phyloP scores from a whole-genome alignment of 2,797 vertebrate species.

The Macroramphosus scolopax region DNA sequence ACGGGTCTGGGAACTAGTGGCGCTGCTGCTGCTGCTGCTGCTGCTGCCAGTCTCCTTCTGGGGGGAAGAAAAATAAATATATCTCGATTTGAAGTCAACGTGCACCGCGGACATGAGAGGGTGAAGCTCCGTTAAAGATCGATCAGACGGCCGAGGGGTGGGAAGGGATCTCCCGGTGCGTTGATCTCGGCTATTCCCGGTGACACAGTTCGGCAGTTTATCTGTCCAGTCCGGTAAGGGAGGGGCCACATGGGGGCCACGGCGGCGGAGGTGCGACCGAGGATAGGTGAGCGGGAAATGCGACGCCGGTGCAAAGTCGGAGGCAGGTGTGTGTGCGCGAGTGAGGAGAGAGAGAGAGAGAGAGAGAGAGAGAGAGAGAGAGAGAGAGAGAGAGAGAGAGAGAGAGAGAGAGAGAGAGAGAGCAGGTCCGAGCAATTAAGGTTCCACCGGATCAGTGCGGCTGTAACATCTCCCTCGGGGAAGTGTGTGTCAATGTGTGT shows the following conservation, averaged over 20 bases:
- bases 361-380: background rate
- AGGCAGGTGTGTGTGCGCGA: slow-evolving; percentile 11
- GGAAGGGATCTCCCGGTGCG: slow-evolving; percentile 44
- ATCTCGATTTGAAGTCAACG: slow-evolving; percentile 36
- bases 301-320: no score
- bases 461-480: slow-evolving; percentile 24
- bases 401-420: background rate
- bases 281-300: slow-evolving; percentile 45
- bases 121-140: slow-evolving; percentile 22
- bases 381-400: background rate
- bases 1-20: slow-evolving; percentile 62
- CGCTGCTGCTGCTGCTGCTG: no score
- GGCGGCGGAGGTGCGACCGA: slow-evolving; percentile 42
- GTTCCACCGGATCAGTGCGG: slow-evolving; percentile 38
- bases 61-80: no score
- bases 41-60: slow-evolving; percentile 19
- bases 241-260: slow-evolving; percentile 51
- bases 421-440: slow-evolving; percentile 48
- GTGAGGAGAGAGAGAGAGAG: slow-evolving; percentile 5
- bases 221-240: slow-evolving; percentile 46
- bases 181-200: slow-evolving; percentile 41
- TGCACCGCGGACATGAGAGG: slow-evolving; percentile 16
- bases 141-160: slow-evolving; percentile 27
- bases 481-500: slow-evolving; percentile 10
- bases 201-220: slow-evolving; percentile 60